Base-by-base conservation (phyloP, 2,113 vertebrate species). In the Thryonomys swinderianus region DNA sequence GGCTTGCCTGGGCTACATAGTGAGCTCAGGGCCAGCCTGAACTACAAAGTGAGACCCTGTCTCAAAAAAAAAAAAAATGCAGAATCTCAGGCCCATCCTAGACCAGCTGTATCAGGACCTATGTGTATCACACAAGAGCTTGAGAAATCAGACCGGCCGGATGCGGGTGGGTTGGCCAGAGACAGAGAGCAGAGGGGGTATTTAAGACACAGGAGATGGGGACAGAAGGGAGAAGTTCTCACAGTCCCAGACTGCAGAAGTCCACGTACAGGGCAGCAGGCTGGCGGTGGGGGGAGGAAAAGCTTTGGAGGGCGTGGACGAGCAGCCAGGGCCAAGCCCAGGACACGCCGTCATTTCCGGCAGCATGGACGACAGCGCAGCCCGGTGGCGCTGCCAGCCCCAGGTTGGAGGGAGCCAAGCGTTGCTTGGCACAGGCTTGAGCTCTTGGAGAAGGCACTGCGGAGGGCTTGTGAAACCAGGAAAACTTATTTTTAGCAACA, bases 261-360 rank as follows among this genome's bases (percentile, higher is more conserved):
- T 42, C 91, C 90, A 34, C 17, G 34, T 53, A 86, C 21, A 73
- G 67, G 79, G 30, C n/a, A n/a, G 48, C 17, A 86, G 85, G 32
- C 18, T n/a, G 71, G 30, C 69, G 45, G 37, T 67, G 30, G n/a
- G 37, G 3, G 51, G 64, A 48, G 90, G 57, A 67, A n/a, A 55
- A 30, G 30, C 64, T 73, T 73, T 27, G 6, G 18, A 20, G 67
- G 66, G 9, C 2, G 18, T 25, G 20, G 48, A 37, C 25, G n/a
- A 71, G 34, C 59, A 55, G 55, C 16, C 14, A 42, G 76, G 78
- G 27, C 23, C 55, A 57, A 16, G 7, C 25, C 32, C 12, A 21
- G 37, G 3, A 89, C 10, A 17, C 0, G 0, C 69, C 18, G 18
- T 0, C 55, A 37, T 61, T 30, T 20, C 7, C 45, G 51, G 59